Percentiles rank a stretch among this genome's conserved stretches.
phyloP scores from a whole-genome alignment of 2,888 invertebrate species.

The Drosophila subquinaria region DNA sequence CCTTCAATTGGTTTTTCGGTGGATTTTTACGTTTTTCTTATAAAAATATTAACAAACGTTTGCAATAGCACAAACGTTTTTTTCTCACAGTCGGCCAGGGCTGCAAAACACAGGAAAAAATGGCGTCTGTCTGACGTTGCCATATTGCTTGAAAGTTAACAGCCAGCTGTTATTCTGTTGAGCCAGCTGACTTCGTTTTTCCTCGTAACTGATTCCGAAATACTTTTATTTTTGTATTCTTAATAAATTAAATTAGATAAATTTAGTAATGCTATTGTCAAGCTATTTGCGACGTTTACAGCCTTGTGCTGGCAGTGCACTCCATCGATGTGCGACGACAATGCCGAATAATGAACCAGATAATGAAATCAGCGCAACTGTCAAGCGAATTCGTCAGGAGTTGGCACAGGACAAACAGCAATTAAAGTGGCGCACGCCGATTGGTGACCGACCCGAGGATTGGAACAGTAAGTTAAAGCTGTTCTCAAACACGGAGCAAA shows the following conservation, averaged over 20 bases:
- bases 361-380: conserved; percentile 53
- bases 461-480: conserved; percentile 87
- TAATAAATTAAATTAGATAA: conserved; percentile 20
- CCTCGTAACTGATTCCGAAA: conserved; percentile 5
- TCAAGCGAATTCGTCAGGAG: conserved; percentile 75
- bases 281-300: conserved; percentile 12
- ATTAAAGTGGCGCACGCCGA: conserved; percentile 88
- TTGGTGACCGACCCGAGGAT: conserved; percentile 87
- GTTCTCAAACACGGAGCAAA: conserved; percentile 87
- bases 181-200: conserved; percentile 47
- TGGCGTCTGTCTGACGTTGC: conserved; percentile 64
- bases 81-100: conserved; percentile 56
- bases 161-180: conserved; percentile 48
- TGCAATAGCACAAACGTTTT: conserved; percentile 69
- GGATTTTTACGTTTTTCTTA: conserved; percentile 53
- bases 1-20: conserved; percentile 58
- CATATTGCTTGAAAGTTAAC: conserved; percentile 30
- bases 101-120: conserved; percentile 60
- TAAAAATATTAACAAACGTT: conserved; percentile 63
- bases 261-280: conserved; percentile 28
- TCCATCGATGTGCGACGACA: conserved; percentile 27
- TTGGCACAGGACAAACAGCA: conserved; percentile 85
- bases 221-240: background rate
- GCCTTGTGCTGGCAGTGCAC: background rate
- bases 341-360: conserved; percentile 40